Percentiles rank a stretch among this genome's conserved stretches.
phyloP scores from a whole-genome alignment of 2,797 vertebrate genomes.

The Gouania willdenowi region DNA sequence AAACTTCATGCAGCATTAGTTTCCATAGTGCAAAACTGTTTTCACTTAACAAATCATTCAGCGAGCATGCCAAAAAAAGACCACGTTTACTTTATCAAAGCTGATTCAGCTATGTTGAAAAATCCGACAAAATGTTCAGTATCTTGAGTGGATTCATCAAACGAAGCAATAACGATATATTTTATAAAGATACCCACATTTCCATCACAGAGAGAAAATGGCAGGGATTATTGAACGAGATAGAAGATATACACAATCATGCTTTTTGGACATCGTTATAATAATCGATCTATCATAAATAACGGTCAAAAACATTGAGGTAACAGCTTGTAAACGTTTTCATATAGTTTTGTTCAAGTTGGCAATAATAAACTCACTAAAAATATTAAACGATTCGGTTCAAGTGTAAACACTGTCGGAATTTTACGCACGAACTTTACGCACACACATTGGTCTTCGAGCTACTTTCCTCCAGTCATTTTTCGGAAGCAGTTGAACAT shows the following conservation, averaged over 20 bases:
- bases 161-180: slow-evolving; percentile 45
- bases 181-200: slow-evolving; percentile 32
- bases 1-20: slow-evolving; percentile 76
- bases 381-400: slow-evolving; percentile 37
- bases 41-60: slow-evolving; percentile 58
- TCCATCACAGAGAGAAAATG: slow-evolving; percentile 39
- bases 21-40: slow-evolving; percentile 75
- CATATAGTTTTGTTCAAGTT: slow-evolving; percentile 65
- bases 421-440: slow-evolving; percentile 68
- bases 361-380: slow-evolving; percentile 53
- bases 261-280: slow-evolving; percentile 44
- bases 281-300: slow-evolving; percentile 28
- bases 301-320: slow-evolving; percentile 49
- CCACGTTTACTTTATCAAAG: slow-evolving; percentile 51
- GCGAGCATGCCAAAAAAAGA: slow-evolving; percentile 68
- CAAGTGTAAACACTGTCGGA: slow-evolving; percentile 56
- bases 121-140: slow-evolving; percentile 60
- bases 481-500: slow-evolving; percentile 41
- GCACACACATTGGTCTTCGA: slow-evolving; percentile 47
- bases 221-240: slow-evolving; percentile 31
- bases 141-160: slow-evolving; percentile 19
- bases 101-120: slow-evolving; percentile 38
- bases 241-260: slow-evolving; percentile 56
- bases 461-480: slow-evolving; percentile 27
- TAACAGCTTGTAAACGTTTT: slow-evolving; percentile 76